phyloP scores from a whole-genome alignment of 1,140 invertebrate genomes.

The Lepidurus packardi region DNA sequence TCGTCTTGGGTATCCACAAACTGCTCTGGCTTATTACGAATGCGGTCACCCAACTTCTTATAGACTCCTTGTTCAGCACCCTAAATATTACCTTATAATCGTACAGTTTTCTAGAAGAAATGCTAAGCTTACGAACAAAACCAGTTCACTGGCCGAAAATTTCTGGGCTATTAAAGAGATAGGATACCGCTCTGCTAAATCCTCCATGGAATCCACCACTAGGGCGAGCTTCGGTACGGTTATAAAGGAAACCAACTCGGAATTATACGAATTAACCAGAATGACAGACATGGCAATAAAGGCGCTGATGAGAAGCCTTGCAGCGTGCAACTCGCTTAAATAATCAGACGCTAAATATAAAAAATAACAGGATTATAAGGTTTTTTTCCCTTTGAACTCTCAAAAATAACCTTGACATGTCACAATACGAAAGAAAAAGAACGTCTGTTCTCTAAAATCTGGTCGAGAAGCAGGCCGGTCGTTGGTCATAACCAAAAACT shows the following conservation, averaged over 20 bases:
- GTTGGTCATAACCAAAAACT: background rate
- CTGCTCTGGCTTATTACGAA: background rate
- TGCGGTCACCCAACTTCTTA: background rate
- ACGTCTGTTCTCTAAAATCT: background rate
- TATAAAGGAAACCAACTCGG: background rate
- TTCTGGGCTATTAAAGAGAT: background rate
- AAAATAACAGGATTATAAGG: background rate
- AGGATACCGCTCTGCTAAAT: background rate
- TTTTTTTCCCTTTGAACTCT: background rate
- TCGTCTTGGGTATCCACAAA: background rate
- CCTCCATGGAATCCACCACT: slow-evolving; percentile 20
- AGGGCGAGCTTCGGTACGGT: background rate
- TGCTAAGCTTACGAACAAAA: background rate
- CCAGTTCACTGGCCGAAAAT: background rate
- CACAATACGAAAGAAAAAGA: background rate
- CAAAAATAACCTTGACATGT: background rate
- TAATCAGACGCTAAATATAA: background rate
- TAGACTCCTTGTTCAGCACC: background rate
- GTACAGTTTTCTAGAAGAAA: background rate
- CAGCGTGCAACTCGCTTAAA: background rate
- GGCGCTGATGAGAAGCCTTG: background rate
- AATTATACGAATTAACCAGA: background rate
- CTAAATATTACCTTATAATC: background rate
- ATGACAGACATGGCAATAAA: background rate
- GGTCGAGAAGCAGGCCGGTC: background rate